phyloP scores from a whole-genome alignment of 2,113 vertebrate genomes.

The Edolisoma coerulescens region DNA sequence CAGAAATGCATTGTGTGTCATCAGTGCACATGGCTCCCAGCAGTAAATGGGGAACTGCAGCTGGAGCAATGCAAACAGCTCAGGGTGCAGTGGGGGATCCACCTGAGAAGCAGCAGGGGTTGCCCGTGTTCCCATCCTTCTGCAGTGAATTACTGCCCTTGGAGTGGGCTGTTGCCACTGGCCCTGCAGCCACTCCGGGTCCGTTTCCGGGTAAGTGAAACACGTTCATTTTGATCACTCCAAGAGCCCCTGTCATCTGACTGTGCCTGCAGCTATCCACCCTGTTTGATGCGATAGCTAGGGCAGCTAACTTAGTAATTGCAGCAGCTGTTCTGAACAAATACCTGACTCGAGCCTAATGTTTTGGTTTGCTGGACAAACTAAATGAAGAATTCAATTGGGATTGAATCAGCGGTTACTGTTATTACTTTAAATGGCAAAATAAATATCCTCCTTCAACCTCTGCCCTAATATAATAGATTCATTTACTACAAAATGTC shows the following conservation, averaged over 20 bases:
- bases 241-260: background rate
- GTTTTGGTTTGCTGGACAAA: background rate
- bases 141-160: background rate
- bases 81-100: too few species aligned
- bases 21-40: background rate
- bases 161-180: background rate
- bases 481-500: background rate
- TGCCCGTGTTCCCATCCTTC: background rate
- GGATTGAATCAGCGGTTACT: background rate
- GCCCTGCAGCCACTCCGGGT: background rate
- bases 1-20: background rate
- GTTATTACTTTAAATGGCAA: slow-evolving; percentile 6
- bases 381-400: background rate
- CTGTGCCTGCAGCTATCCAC: background rate
- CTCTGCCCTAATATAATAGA: background rate
- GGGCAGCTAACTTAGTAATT: background rate
- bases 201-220: background rate
- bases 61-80: background rate
- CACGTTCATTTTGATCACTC: background rate
- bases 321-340: background rate
- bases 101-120: background rate
- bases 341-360: background rate
- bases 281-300: background rate
- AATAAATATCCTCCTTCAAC: background rate
- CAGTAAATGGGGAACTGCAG: background rate